Percentiles rank a stretch among this genome's conserved stretches.
phyloP scores from a whole-genome alignment of 2,797 vertebrate species.

The Chelonia mydas region DNA sequence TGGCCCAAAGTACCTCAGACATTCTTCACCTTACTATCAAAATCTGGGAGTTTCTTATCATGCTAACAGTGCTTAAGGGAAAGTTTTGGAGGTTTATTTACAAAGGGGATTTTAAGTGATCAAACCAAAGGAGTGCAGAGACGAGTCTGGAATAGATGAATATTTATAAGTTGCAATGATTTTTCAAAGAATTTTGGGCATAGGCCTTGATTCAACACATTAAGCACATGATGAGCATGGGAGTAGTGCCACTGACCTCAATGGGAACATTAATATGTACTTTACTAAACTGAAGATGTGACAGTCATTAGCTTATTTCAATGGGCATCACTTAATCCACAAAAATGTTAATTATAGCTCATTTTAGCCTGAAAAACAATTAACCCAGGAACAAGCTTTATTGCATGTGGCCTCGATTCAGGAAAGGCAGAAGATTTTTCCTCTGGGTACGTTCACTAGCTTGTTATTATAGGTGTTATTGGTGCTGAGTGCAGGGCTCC shows the following conservation, averaged over 20 bases:
- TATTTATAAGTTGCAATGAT: not conserved
- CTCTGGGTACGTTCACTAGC: not conserved
- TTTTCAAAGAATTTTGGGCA: not conserved
- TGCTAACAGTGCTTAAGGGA: not conserved
- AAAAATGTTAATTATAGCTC: not conserved
- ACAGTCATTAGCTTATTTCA: not conserved
- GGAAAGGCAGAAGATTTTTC: not conserved
- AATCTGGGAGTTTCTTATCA: not conserved
- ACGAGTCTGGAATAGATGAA: not conserved
- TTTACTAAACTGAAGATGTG: not conserved
- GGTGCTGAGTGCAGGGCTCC: not conserved
- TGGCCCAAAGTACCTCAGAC: not conserved
- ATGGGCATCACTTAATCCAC: not conserved
- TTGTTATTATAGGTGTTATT: not conserved
- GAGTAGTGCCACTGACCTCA: not conserved
- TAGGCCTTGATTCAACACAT: not conserved
- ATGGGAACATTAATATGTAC: not conserved
- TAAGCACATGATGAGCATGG: not conserved
- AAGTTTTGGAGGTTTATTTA: not conserved
- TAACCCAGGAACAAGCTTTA: not conserved
- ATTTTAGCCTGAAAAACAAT: not conserved
- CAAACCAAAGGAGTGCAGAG: conserved; percentile 13
- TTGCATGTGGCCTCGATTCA: not conserved
- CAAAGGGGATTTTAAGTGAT: not conserved
- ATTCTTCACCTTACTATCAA: not conserved